Evolutionary conservation across 2,113 vertebrate genomes (phyloP), one percentile per base, ranked within the genome.

Genomic region (Murina feae): DNA sequence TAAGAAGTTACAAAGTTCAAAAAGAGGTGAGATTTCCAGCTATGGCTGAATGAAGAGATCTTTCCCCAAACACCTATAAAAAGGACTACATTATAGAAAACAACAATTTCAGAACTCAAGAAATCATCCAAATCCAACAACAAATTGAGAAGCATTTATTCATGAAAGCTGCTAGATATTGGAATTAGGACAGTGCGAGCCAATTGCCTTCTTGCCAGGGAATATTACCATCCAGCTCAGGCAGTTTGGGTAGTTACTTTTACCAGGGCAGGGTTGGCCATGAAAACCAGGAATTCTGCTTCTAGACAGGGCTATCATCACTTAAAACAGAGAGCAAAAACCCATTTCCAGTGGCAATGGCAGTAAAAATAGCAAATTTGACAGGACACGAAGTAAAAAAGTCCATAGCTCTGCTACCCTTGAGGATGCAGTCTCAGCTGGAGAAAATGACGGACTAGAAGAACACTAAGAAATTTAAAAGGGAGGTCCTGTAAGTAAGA

Each of bases 51-150:
- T 58, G 68, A 89, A 17, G 3, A 86, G 12, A 82, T 30, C 7
- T 68, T 23, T 37, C 28, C n/a, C 30, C n/a, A 69, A 79, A 85
- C 8, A 84, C 49, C 32, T 75, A 83, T 18, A 49, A 81, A 88
- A 78, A 42, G 63, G 32, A 89, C 23, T 63, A 68, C 5, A 39
- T 0, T 69, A 28, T 72, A 76, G 30, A 94, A 89, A 85, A 66
- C 16, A 91, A 94, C 6, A 30, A 94, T 68, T 94, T 90, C 51
- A 90, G 69, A 39, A 32, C 58, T 92, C 49, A 76, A 32, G 25
- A 71, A 89, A 86, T 42, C 23, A 14, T 81, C 23, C 68, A 69
- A 75, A 63, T 30, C 23, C 44, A 86, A 86, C 44, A 86, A 86
- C 10, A 42, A 86, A 51, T 47, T 18, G 10, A 94, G 5, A 74